Evolutionary conservation across 2,888 invertebrate species (phyloP), one percentile per base, ranked within the genome.

Genomic region (Cyclophora punctaria): DNA sequence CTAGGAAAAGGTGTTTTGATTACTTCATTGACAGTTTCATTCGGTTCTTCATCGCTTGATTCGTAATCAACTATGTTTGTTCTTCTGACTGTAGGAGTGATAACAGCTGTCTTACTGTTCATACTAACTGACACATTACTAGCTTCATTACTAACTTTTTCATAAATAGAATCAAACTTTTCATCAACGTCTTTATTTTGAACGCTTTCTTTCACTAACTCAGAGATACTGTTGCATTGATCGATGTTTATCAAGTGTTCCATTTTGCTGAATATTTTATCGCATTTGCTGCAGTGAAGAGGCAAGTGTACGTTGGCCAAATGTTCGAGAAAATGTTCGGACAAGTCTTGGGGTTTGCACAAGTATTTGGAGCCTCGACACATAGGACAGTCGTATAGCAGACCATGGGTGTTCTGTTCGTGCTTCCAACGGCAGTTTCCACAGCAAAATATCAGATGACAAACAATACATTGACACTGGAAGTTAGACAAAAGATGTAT

Each of bases 381-480:
- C 50, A 89, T 76, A 0, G 80, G 75, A 46, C 89, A 89, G 49
- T 89, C 81, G 66, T 76, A 89, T 3, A 68, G 66, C 2, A 89
- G 72, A 2, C 71, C 73, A 67, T 89, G 89, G 3, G 67, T 58
- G 2, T 51, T 53, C 49, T 64, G 61, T 44, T 89, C 89, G 77
- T 89, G 89, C 46, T 68, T 77, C 67, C 79, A 70, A 7, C 89
- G 85, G 50, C 89, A 89, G 7, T 81, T 67, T 3, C 66, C 68
- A 49, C 89, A 89, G 65, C 89, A 89, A 58, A 87, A 89, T 49
- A 80, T 64, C 45, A 75, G 68, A 49, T 80, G 78, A 61, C 89
- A 89, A 7, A 82, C 76, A 50, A 88, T 77, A 56, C 89, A 89
- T 60, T 80, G 76, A 45, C 71, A 73, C 89, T 89, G 71, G n/a